phyloP scores from a whole-genome alignment of 2,797 vertebrate species.

The Enteromius unitaeniatus region DNA sequence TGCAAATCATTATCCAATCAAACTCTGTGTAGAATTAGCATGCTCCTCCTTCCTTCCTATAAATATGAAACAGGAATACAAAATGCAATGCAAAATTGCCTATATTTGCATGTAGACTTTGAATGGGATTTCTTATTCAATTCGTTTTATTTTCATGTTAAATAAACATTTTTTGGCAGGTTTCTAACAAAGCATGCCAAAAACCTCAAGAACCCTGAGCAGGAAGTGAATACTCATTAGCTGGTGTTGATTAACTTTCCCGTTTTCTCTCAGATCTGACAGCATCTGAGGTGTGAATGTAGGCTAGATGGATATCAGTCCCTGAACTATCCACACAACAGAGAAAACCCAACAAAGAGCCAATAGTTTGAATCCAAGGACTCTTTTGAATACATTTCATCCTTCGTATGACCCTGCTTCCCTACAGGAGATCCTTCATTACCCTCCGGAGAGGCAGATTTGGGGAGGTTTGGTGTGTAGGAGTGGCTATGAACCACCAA shows the following conservation, averaged over 20 bases:
- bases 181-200: neutral
- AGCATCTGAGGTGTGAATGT: constrained; percentile 53
- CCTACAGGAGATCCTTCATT: neutral
- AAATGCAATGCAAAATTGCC: neutral
- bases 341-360: neutral
- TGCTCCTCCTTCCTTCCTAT: neutral
- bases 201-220: neutral
- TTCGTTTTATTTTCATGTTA: neutral
- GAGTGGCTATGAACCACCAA: constrained; percentile 12
- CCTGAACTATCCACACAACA: constrained; percentile 6
- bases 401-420: neutral
- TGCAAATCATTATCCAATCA: neutral
- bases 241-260: constrained; percentile 45
- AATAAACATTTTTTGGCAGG: neutral
- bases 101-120: neutral
- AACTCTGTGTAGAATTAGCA: neutral
- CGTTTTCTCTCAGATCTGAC: constrained; percentile 34
- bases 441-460: constrained; percentile 6
- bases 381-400: neutral
- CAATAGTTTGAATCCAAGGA: neutral
- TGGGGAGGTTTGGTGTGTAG: constrained; percentile 16
- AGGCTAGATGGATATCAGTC: constrained; percentile 17
- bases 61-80: neutral
- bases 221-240: constrained; percentile 23
- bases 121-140: neutral